These are phyloP conservation scores for Trinorchestia longiramus DNA, from an alignment of 1,140 invertebrate species.

Conservation along the genomic window DNA sequence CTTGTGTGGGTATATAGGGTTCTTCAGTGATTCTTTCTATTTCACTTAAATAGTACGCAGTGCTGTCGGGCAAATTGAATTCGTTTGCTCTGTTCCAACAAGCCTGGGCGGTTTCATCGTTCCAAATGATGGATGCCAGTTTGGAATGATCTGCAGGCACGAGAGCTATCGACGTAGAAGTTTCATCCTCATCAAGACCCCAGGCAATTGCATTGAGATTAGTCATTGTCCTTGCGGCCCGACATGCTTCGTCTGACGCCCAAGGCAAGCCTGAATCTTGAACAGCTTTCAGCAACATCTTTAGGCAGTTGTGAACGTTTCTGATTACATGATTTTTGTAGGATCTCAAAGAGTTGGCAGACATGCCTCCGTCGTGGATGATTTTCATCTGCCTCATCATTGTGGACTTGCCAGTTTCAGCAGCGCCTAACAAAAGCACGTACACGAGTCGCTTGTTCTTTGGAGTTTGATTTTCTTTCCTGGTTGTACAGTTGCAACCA, in stretches of 20 bases:
- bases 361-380: constrained; percentile 77
- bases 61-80: constrained; percentile 71
- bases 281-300: constrained; percentile 58
- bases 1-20: constrained; percentile 65
- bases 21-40: constrained; percentile 60
- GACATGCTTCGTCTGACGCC: constrained; percentile 60
- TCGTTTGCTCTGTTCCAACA: constrained; percentile 73
- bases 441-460: constrained; percentile 63
- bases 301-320: constrained; percentile 63
- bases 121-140: constrained; percentile 70
- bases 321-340: constrained; percentile 65
- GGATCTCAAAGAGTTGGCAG: constrained; percentile 61
- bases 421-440: constrained; percentile 69
- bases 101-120: constrained; percentile 72
- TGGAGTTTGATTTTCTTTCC: constrained; percentile 54
- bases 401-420: constrained; percentile 79
- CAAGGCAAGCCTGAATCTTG: constrained; percentile 61
- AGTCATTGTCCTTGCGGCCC: constrained; percentile 59
- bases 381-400: constrained; percentile 89
- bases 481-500: constrained; percentile 57
- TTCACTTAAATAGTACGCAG: constrained; percentile 64
- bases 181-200: constrained; percentile 61
- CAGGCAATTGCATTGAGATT: constrained; percentile 59
- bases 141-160: constrained; percentile 63
- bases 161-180: constrained; percentile 56